phyloP scores from a whole-genome alignment of 2,888 invertebrate genomes.

The Tachina fera region DNA sequence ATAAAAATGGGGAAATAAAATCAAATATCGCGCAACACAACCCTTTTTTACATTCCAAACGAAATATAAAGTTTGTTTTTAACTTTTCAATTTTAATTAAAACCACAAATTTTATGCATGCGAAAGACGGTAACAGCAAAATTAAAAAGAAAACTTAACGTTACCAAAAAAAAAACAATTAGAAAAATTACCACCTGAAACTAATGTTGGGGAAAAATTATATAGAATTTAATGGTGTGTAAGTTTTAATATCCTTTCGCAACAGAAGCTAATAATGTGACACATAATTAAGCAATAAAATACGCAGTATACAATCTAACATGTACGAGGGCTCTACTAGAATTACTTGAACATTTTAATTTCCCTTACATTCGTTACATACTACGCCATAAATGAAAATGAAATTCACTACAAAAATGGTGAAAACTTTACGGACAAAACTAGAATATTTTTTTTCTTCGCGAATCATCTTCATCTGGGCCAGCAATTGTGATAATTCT shows the following conservation, averaged over 20 bases:
- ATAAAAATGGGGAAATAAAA: too few relatives aligned
- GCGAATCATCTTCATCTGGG: too few relatives aligned
- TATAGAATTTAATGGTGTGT: conserved; percentile 68
- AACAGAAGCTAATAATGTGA: conserved; percentile 61
- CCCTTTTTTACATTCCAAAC: too few relatives aligned
- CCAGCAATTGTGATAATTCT: too few relatives aligned
- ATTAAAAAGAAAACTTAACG: background rate
- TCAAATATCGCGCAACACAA: too few relatives aligned
- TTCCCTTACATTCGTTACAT: too few relatives aligned
- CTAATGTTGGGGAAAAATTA: conserved; percentile 72
- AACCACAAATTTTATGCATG: conserved; percentile 44
- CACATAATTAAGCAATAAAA: conserved; percentile 60
- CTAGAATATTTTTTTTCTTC: too few relatives aligned
- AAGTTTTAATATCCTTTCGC: conserved; percentile 64
- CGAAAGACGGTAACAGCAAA: conserved; percentile 8
- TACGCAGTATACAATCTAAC: conserved; percentile 9
- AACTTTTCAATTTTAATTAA: conserved; percentile 32
- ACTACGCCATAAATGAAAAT: background rate
- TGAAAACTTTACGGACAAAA: background rate
- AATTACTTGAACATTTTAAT: background rate
- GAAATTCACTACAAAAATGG: background rate
- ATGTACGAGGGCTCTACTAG: background rate
- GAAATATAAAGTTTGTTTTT: too few relatives aligned
- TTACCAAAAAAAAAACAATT: conserved; percentile 54
- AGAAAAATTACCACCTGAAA: conserved; percentile 73